These are phyloP conservation scores for Crotalus tigris DNA, from an alignment of 2,113 vertebrate genomes.

Conservation along the genomic window DNA sequence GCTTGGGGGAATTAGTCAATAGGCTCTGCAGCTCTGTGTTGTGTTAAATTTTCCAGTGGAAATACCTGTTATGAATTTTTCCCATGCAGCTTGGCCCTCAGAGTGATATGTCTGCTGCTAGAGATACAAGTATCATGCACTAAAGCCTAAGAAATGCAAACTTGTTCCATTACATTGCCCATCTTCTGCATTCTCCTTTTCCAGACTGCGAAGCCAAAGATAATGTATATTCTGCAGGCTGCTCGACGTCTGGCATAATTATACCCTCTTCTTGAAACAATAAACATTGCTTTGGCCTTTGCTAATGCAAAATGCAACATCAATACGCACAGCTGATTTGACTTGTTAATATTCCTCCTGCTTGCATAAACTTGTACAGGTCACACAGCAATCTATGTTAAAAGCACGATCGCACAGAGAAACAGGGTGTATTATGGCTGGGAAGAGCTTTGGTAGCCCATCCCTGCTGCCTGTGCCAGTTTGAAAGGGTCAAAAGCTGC, in stretches of 20 bases:
- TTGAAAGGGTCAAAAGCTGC: background rate
- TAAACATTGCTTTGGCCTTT: constrained; percentile 65
- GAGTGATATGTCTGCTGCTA: background rate
- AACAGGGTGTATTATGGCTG: background rate
- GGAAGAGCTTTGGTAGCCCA: too few relatives aligned
- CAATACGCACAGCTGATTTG: constrained; percentile 60
- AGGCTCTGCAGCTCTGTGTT: background rate
- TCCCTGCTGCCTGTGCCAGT: background rate
- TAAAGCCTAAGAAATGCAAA: constrained; percentile 21
- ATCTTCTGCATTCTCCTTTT: constrained; percentile 43
- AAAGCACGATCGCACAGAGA: background rate
- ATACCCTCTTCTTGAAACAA: constrained; percentile 66
- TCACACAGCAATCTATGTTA: constrained; percentile 30
- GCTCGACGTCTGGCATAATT: constrained; percentile 72
- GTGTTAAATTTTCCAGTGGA: background rate
- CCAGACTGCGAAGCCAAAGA: constrained; percentile 60
- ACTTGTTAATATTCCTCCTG: constrained; percentile 61
- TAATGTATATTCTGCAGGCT: constrained; percentile 62
- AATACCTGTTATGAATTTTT: background rate
- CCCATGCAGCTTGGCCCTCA: background rate
- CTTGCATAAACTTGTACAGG: constrained; percentile 38
- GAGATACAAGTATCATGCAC: constrained; percentile 25
- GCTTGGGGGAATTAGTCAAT: background rate
- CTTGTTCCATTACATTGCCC: background rate
- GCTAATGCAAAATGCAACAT: constrained; percentile 49